These are phyloP conservation scores for Sebastes glaucus DNA, from an alignment of 2,797 vertebrate genomes.

Conservation along the genomic window DNA sequence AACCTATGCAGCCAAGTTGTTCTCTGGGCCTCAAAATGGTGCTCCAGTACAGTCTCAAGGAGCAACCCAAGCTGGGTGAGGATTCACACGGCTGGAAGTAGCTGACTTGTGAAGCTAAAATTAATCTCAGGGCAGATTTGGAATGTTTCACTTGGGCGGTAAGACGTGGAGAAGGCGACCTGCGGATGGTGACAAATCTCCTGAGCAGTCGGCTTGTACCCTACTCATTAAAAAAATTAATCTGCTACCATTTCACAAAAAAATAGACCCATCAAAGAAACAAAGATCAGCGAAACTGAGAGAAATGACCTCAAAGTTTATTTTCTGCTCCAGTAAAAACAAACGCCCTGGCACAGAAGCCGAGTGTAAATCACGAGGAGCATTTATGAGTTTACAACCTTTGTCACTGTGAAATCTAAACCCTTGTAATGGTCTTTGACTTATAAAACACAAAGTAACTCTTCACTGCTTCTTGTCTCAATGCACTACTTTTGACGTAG, in stretches of 20 bases:
- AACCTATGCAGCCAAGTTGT: neutral
- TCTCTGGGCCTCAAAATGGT: constrained; percentile 21
- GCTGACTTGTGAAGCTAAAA: constrained; percentile 85
- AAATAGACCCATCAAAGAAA: neutral
- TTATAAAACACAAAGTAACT: constrained; percentile 24
- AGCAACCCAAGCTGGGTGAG: constrained; percentile 56
- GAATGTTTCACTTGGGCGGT: constrained; percentile 81
- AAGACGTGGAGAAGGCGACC: constrained; percentile 72
- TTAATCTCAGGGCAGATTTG: constrained; percentile 82
- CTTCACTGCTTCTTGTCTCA: neutral
- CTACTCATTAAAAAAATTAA: neutral
- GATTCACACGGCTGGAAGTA: constrained; percentile 69
- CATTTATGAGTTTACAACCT: constrained; percentile 54
- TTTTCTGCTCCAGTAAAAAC: constrained; percentile 14
- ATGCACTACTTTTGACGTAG: neutral
- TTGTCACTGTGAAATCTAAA: constrained; percentile 49
- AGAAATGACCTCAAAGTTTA: constrained; percentile 4
- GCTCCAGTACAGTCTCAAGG: neutral
- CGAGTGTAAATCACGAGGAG: constrained; percentile 25
- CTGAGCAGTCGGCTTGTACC: constrained; percentile 28
- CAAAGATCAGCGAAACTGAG: neutral
- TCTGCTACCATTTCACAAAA: neutral
- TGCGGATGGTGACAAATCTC: constrained; percentile 69
- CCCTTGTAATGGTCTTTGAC: constrained; percentile 26
- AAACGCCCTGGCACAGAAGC: constrained; percentile 17